Conservation (phyloP, 2,797 vertebrate genomes). For the Acanthornis magna region DNA sequence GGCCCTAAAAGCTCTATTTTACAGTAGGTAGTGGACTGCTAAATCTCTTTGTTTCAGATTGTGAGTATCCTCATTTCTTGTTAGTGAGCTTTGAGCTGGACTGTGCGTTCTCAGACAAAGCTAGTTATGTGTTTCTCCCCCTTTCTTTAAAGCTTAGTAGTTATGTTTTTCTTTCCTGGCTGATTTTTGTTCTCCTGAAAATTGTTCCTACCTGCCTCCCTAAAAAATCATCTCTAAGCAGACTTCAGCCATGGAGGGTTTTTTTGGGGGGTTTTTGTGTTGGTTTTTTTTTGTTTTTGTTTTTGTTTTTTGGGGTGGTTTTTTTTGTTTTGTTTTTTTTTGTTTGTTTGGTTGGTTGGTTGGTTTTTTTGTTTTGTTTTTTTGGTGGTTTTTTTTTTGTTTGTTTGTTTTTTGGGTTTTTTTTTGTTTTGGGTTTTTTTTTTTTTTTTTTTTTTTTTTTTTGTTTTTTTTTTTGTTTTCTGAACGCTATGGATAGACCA, state of each 20-base stretch:
- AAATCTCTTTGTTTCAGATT: background rate
- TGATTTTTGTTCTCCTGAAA: background rate
- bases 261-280: background rate
- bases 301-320: too few species aligned
- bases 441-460: too few species aligned
- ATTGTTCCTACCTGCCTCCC: background rate
- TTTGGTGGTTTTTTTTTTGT: too few species aligned
- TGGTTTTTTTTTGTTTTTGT: too few species aligned
- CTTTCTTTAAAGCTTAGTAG: background rate
- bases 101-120: background rate
- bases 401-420: too few species aligned
- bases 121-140: accelerated
- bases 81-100: background rate
- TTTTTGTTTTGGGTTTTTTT: too few species aligned
- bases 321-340: too few species aligned
- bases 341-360: too few species aligned
- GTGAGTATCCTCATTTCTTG: background rate
- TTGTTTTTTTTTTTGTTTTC: background rate
- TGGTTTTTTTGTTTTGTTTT: too few species aligned
- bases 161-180: background rate
- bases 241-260: background rate
- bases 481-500: background rate
- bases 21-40: background rate
- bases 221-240: background rate
- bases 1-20: background rate